phyloP scores from a whole-genome alignment of 2,888 invertebrate species.

The Podotricha telesiphe region DNA sequence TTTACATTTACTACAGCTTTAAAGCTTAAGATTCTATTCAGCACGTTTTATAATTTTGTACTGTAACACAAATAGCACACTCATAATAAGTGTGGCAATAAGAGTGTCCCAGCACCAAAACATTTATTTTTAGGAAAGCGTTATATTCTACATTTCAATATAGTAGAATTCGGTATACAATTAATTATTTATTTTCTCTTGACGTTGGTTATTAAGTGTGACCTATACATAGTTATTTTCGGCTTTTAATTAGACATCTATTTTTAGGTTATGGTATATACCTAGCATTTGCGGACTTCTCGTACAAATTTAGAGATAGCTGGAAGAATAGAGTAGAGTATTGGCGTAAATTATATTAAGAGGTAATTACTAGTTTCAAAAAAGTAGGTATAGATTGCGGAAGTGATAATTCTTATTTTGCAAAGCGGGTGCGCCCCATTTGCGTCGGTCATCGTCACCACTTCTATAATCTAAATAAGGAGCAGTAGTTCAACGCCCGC shows the following conservation, averaged over 20 bases:
- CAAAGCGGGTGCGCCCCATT: constrained; percentile 64
- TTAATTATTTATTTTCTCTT: too few relatives aligned
- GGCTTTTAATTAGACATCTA: too few relatives aligned
- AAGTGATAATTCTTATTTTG: constrained; percentile 74
- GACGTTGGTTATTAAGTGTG: not conserved
- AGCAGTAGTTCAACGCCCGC: constrained; percentile 81
- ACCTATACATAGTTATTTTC: not conserved
- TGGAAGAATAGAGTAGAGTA: not conserved
- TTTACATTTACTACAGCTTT: too few relatives aligned
- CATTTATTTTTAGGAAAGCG: too few relatives aligned
- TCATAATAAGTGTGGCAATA: constrained; percentile 4
- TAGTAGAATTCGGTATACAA: not conserved
- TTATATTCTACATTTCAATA: too few relatives aligned
- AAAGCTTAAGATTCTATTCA: not conserved
- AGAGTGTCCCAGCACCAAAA: not conserved
- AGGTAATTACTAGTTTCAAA: constrained; percentile 29
- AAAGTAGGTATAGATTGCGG: constrained; percentile 66
- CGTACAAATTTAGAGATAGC: not conserved
- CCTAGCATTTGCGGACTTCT: not conserved
- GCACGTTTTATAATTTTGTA: not conserved
- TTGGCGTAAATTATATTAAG: not conserved
- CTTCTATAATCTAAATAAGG: constrained; percentile 83
- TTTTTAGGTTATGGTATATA: not conserved
- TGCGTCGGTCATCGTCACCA: constrained; percentile 75
- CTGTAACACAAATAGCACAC: not conserved